These are phyloP conservation scores for Epizoanthus ramosus DNA, from an alignment of 92 coral and sea anemone species.

Conservation along the genomic window DNA sequence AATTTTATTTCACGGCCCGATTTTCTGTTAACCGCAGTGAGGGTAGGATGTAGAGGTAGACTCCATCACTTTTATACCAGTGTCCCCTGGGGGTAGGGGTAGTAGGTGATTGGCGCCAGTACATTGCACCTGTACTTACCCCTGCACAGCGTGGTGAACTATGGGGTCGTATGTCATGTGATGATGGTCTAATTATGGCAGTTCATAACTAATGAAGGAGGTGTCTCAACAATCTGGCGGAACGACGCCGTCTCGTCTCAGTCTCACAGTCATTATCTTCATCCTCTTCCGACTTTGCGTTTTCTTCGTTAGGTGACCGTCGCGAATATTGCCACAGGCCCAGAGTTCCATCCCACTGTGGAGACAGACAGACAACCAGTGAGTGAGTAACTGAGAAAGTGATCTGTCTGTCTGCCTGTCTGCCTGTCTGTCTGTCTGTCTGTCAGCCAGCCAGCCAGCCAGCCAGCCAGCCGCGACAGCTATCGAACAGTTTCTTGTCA, in stretches of 20 bases:
- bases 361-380: neutral
- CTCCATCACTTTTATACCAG: too few species aligned
- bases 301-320: conserved; percentile 45
- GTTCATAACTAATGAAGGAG: conserved; percentile 2
- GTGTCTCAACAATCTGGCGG: conserved; percentile 31
- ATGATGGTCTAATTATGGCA: neutral
- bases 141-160: neutral
- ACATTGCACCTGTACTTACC: neutral
- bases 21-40: too few species aligned
- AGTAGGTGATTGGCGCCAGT: neutral
- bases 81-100: too few species aligned
- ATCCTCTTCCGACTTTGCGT: conserved; percentile 16
- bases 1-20: too few species aligned
- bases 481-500: too few species aligned
- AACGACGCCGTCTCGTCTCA: conserved; percentile 7
- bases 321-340: conserved; percentile 87
- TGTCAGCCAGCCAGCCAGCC: too few species aligned
- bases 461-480: neutral
- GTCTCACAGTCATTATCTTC: neutral
- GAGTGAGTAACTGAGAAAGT: too few species aligned
- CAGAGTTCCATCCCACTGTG: conserved; percentile 90
- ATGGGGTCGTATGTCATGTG: neutral
- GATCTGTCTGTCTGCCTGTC: too few species aligned
- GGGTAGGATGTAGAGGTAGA: too few species aligned
- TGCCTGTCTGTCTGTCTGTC: too few species aligned